phyloP scores from a whole-genome alignment of 1,140 invertebrate species.

The Drosophila leontia region DNA sequence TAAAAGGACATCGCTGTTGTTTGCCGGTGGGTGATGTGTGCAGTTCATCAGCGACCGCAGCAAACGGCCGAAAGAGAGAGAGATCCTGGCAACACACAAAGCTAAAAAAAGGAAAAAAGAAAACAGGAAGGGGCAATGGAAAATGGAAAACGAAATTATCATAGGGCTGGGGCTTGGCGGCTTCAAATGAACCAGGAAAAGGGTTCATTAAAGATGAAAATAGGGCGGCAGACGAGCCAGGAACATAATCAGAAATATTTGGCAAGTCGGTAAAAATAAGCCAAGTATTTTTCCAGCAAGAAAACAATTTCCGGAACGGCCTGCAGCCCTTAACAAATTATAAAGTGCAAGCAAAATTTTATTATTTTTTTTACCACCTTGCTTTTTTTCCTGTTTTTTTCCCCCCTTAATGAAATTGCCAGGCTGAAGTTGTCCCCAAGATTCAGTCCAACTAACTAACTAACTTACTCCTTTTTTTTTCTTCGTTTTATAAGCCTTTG shows the following conservation, averaged over 20 bases:
- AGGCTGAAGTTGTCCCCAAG: conserved; percentile 30
- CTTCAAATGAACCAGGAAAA: conserved; percentile 36
- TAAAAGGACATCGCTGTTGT: conserved; percentile 75
- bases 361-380: not conserved
- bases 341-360: conserved; percentile 20
- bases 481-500: not conserved
- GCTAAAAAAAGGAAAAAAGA: not conserved
- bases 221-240: not conserved
- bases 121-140: not conserved
- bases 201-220: conserved; percentile 46
- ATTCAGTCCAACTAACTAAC: conserved; percentile 25
- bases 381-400: not conserved
- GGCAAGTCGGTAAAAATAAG: not conserved
- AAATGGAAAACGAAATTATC: conserved; percentile 38
- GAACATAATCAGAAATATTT: conserved; percentile 12
- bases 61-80: conserved; percentile 48
- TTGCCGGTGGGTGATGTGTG: conserved; percentile 49
- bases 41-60: conserved; percentile 78
- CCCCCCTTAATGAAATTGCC: conserved; percentile 37
- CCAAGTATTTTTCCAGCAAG: not conserved
- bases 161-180: conserved; percentile 37
- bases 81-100: conserved; percentile 24
- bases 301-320: conserved; percentile 1
- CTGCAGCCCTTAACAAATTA: conserved; percentile 35
- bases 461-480: not conserved